Percentiles rank a stretch among this genome's conserved stretches.
Conservation (phyloP, 2,797 vertebrate species). For the Champsocephalus gunnari region DNA sequence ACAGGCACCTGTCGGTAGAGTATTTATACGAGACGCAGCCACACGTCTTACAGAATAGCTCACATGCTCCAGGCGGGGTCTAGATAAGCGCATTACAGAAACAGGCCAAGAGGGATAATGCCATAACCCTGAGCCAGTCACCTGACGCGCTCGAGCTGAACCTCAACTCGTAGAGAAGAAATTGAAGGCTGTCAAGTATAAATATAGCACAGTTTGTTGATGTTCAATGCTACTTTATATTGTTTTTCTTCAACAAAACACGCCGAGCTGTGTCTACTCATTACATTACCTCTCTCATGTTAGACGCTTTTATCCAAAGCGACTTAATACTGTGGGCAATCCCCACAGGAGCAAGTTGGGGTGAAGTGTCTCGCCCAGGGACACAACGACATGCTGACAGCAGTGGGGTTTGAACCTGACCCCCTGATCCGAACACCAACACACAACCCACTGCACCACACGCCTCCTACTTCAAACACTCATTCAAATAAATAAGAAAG, state of each 20-base stretch:
- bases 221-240: background rate
- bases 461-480: background rate
- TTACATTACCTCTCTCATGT: too few relatives aligned
- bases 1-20: conserved; percentile 16
- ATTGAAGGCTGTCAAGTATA: background rate
- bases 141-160: conserved; percentile 56
- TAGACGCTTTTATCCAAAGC: too few relatives aligned
- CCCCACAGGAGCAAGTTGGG: too few relatives aligned
- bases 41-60: conserved; percentile 38
- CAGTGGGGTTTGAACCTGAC: too few relatives aligned
- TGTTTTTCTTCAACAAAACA: background rate
- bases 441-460: too few relatives aligned
- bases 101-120: conserved; percentile 81
- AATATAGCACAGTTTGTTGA: conserved; percentile 5
- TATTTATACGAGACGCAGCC: conserved; percentile 44
- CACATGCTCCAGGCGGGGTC: conserved; percentile 48
- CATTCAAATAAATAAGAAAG: background rate
- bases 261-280: background rate
- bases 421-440: too few relatives aligned
- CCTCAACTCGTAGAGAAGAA: conserved; percentile 21
- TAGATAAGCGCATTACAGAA: conserved; percentile 84
- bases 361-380: too few relatives aligned
- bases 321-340: too few relatives aligned
- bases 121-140: conserved; percentile 65
- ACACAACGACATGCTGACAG: too few relatives aligned